Evolutionary conservation across 2,797 vertebrate genomes (phyloP), one percentile per base, ranked within the genome.

Genomic region (Pachyuromys duprasi): DNA sequence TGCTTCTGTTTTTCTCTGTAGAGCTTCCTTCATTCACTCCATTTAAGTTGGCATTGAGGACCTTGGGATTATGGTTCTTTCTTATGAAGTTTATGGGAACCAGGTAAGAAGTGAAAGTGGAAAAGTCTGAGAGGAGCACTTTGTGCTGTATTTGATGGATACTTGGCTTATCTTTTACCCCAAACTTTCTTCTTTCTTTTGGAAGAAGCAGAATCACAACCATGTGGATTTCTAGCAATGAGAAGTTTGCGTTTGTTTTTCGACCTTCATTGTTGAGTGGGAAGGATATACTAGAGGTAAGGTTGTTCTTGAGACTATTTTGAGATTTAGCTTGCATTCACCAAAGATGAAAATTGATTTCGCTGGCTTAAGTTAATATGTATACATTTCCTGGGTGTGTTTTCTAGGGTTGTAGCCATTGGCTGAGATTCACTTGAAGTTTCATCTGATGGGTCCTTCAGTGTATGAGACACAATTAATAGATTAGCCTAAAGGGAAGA

Each of bases 1-100:
- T 96, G 20, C 31, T 89, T 92, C 33, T 9, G 42, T 45, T 94
- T 86, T 75, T 86, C 63, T 91, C 42, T 83, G 22, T 3, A 9
- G 28, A 86, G 11, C 2, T 86, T n/a, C 39, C 28, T 36, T 72
- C 31, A 53, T 76, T 89, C 24, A 75, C 3, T 2, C 31, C n/a
- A 86, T 45, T 55, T 72, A 76, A 83, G 26, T 78, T 60, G 8
- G 14, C 69, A 3, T 57, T 62, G 13, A 81, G 13, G 9, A 75
- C 5, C 5, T 55, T 82, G 39, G 14, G 36, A 9, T 65, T 88
- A 81, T 17, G 1, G 2, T 45, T 49, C 3, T 36, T 91, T 83
- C 83, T 65, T 82, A 55, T 42, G 42, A 93, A 28, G 63, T 2
- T 13, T 93, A 86, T 24, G n/a, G 28, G 12, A 28, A 63, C 11